These are phyloP conservation scores for Melanerpes formicivorus DNA, from an alignment of 2,113 vertebrate species.

Conservation along the genomic window DNA sequence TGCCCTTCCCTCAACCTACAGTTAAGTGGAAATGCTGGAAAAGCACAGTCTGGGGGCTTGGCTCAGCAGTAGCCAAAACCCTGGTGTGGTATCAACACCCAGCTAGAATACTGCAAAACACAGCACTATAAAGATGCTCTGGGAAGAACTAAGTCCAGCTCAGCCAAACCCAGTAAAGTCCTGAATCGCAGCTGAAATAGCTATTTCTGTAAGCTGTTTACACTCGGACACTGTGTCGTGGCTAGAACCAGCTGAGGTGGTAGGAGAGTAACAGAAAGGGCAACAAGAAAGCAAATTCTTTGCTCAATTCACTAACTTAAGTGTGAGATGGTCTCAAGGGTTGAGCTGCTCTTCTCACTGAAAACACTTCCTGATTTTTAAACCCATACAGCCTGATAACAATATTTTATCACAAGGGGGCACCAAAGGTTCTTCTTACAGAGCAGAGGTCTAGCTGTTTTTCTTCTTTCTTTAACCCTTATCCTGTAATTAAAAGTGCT, in stretches of 20 bases:
- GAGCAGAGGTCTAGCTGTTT: neutral
- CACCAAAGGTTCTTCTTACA: constrained; percentile 55
- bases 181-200: neutral
- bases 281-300: neutral
- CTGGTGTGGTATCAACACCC: too few relatives aligned
- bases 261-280: neutral
- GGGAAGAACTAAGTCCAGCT: too few relatives aligned
- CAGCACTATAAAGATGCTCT: too few relatives aligned
- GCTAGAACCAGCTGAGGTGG: neutral
- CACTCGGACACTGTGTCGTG: neutral
- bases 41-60: too few relatives aligned
- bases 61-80: too few relatives aligned
- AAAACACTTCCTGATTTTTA: neutral
- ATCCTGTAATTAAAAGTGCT: neutral
- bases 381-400: neutral
- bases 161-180: neutral
- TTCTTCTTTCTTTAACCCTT: neutral
- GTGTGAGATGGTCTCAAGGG: neutral
- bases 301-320: neutral
- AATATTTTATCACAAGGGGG: constrained; percentile 56
- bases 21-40: too few relatives aligned
- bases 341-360: neutral
- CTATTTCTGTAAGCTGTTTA: neutral
- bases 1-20: too few relatives aligned
- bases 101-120: too few relatives aligned